A percentile compares a stretch with the other conserved stretches of the same genome.
phyloP scores from a whole-genome alignment of 2,113 vertebrate species.

The Gavia stellata region DNA sequence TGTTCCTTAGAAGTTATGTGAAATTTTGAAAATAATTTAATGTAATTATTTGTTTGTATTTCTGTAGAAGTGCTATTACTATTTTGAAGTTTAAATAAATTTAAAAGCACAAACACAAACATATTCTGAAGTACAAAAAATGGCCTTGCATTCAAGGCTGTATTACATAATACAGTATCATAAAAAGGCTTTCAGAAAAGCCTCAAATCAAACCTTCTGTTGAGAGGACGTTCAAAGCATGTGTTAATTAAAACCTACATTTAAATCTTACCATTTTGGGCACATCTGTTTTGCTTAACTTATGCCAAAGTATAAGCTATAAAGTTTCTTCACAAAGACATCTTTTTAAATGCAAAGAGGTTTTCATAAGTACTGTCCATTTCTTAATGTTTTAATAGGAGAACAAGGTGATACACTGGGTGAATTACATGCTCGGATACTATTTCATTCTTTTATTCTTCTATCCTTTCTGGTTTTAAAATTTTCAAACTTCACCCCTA shows the following conservation, averaged over 20 bases:
- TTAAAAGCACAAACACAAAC: background rate
- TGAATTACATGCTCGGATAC: background rate
- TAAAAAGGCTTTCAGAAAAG: background rate
- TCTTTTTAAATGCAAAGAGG: background rate
- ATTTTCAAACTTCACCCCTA: background rate
- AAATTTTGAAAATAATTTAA: background rate
- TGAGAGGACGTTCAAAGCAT: background rate
- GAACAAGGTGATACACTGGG: background rate
- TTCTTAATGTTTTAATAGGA: background rate
- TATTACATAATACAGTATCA: background rate
- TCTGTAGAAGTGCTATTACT: background rate
- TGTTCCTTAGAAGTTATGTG: background rate
- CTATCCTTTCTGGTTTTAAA: background rate
- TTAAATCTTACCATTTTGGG: background rate
- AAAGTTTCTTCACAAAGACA: background rate
- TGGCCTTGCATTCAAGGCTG: background rate
- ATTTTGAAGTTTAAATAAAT: background rate
- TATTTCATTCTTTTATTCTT: background rate
- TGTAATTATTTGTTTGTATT: background rate
- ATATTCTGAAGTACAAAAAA: background rate
- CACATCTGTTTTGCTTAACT: background rate
- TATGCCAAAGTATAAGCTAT: background rate
- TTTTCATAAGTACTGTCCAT: background rate
- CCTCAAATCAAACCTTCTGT: background rate
- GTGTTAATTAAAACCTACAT: background rate